Percentiles rank a stretch among this genome's conserved stretches.
Conservation (phyloP, 2,113 vertebrate genomes). For the Aramus guarauna region DNA sequence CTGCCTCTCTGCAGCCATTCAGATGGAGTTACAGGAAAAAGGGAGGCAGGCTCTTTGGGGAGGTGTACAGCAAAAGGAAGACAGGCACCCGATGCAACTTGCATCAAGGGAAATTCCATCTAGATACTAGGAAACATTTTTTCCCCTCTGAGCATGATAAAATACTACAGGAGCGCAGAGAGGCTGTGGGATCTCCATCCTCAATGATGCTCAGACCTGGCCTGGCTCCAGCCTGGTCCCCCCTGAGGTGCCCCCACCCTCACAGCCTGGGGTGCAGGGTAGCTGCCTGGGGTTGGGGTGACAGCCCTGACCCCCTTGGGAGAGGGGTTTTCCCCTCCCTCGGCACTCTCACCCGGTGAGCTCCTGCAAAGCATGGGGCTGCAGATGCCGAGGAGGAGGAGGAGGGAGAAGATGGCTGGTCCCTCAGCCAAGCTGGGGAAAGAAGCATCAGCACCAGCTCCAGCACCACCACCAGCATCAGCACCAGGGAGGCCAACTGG, state of each 20-base stretch:
- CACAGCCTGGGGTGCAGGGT: rapidly evolving
- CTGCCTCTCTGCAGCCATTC: neutral
- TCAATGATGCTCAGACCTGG: neutral
- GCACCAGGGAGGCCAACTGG: neutral
- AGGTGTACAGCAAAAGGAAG: neutral
- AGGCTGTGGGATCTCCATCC: neutral
- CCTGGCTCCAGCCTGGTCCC: neutral
- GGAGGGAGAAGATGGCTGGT: neutral
- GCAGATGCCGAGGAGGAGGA: neutral
- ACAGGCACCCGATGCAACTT: neutral
- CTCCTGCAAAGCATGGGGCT: neutral
- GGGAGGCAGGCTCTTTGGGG: neutral
- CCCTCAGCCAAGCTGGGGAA: neutral
- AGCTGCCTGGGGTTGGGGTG: neutral
- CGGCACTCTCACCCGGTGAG: rapidly evolving
- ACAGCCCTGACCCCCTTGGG: neutral
- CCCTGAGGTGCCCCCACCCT: neutral
- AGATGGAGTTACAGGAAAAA: neutral
- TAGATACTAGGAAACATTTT: neutral
- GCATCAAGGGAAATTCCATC: constrained; percentile 4
- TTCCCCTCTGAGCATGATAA: neutral
- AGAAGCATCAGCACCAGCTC: neutral
- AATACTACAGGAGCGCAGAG: neutral
- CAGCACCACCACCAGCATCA: neutral
- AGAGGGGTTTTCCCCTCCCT: neutral